Evolutionary conservation across 2,888 invertebrate species (phyloP), one percentile per base, ranked within the genome.

Genomic region (Caenorhabditis sp.): DNA sequence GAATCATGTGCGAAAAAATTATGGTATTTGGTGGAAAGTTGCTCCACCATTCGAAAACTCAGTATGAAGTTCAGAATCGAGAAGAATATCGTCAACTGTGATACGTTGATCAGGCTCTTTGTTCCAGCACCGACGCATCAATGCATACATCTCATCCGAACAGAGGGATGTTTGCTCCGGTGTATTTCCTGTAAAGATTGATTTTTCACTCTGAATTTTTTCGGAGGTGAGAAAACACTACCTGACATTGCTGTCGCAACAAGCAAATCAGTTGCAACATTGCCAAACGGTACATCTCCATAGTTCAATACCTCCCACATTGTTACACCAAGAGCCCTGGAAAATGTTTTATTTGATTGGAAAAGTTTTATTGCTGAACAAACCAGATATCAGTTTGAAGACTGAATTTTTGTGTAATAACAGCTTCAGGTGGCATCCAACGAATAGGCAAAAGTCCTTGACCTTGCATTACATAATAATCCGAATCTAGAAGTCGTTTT

Each of bases 341-440:
- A 82, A 68, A 54, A 25, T n/a, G 1, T 21, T 7, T 4, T 12
- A 4, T 17, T 36, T 59, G 14, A 59, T 17, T 31, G 3, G 5
- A 54, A 52, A 52, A 52, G 27, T 4, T 1, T 17, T 12, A 43
- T n/a, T 2, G 20, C 14, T 12, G 20, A 20, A 59, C 80, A 56
- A 63, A 95, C 97, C 97, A 99, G 53, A 97, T 95, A 89, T 99
- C 97, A 83, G 95, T 95, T 89, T 97, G 95, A 0, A 95, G 95
- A 1, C 95, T 96, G 88, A 97, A 97, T 90, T 95, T 96, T 14
- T 97, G 96, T 89, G 95, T 96, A 52, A 95, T 90, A 87, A 97
- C 95, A 0, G 96, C 94, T 89, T 99, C 97, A 0, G 97, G 95
- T 17, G 97, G 96, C 95, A 99, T 97, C 99, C 99, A 99, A 79